These are phyloP conservation scores for Eumaeus atala DNA, from an alignment of 1,140 invertebrate genomes.

Conservation along the genomic window DNA sequence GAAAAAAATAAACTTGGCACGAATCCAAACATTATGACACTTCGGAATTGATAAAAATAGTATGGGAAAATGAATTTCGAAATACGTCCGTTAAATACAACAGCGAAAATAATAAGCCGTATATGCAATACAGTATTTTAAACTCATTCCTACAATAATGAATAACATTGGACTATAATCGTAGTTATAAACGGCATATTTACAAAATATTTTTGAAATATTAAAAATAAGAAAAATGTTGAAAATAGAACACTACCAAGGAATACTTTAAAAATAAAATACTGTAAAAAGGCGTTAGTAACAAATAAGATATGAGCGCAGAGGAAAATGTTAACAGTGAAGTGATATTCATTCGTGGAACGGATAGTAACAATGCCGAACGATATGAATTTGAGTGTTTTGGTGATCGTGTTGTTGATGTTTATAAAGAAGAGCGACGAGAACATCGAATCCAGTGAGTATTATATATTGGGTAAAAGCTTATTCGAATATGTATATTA, in stretches of 20 bases:
- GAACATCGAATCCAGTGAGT: conserved; percentile 55
- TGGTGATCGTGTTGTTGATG: conserved; percentile 38
- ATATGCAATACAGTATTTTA: no score
- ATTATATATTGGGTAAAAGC: neutral
- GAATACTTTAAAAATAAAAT: no score
- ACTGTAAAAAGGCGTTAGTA: no score
- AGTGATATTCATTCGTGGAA: conserved; percentile 22
- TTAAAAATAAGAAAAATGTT: no score
- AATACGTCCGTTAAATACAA: conserved; percentile 13
- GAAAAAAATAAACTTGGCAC: conserved; percentile 43
- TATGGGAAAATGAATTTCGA: conserved; percentile 32
- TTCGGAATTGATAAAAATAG: conserved; percentile 39
- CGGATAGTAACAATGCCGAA: conserved; percentile 20
- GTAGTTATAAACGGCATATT: no score
- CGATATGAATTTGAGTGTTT: conserved; percentile 33
- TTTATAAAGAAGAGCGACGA: conserved; percentile 47
- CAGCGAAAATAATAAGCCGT: no score
- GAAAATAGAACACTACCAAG: no score
- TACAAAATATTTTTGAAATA: no score
- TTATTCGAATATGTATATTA: no score
- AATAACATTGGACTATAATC: no score
- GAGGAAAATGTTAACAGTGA: conserved; percentile 9
- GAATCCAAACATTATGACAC: conserved; percentile 45
- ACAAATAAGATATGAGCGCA: conserved; percentile 2
- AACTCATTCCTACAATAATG: no score